Percentiles rank a stretch among this genome's conserved stretches.
These are phyloP conservation scores for Zygogramma bicolorata DNA, from an alignment of 2,888 invertebrate species.

Conservation along the genomic window DNA sequence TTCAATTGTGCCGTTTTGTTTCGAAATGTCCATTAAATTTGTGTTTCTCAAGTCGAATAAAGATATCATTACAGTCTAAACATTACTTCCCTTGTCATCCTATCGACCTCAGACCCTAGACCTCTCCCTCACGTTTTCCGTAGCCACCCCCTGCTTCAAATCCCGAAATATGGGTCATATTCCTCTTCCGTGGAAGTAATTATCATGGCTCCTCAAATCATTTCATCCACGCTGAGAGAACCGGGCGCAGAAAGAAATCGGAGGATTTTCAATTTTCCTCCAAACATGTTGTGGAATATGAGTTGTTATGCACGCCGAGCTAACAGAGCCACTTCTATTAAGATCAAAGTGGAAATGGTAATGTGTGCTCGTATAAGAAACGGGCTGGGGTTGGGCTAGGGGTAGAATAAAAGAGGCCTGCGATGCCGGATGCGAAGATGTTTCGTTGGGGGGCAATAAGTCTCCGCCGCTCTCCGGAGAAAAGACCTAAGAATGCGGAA, in stretches of 20 bases:
- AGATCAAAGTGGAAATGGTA: conserved; percentile 45
- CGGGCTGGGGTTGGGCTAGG: conserved; percentile 20
- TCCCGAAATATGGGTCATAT: not conserved
- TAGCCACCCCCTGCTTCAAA: not conserved
- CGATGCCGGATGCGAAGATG: conserved; percentile 57
- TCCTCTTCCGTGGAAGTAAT: not conserved
- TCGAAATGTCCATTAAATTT: too few species aligned
- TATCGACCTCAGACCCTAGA: too few species aligned
- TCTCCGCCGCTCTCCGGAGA: conserved; percentile 55
- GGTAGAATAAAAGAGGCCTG: conserved; percentile 43
- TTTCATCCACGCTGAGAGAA: conserved; percentile 20
- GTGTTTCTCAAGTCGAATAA: too few species aligned
- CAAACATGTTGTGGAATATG: conserved; percentile 44
- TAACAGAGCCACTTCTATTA: conserved; percentile 41
- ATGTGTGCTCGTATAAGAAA: conserved; percentile 43
- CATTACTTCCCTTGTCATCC: too few species aligned
- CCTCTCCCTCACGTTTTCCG: not conserved
- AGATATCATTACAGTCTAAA: too few species aligned
- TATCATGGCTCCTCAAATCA: conserved; percentile 7
- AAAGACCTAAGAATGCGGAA: conserved; percentile 53
- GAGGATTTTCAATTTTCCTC: conserved; percentile 41
- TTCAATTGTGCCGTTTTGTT: too few species aligned
- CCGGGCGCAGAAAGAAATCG: conserved; percentile 32
- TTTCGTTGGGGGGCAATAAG: conserved; percentile 61
- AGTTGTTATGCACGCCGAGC: conserved; percentile 40